These are phyloP conservation scores for Onychostoma macrolepis DNA, from an alignment of 2,113 vertebrate species.

Conservation along the genomic window DNA sequence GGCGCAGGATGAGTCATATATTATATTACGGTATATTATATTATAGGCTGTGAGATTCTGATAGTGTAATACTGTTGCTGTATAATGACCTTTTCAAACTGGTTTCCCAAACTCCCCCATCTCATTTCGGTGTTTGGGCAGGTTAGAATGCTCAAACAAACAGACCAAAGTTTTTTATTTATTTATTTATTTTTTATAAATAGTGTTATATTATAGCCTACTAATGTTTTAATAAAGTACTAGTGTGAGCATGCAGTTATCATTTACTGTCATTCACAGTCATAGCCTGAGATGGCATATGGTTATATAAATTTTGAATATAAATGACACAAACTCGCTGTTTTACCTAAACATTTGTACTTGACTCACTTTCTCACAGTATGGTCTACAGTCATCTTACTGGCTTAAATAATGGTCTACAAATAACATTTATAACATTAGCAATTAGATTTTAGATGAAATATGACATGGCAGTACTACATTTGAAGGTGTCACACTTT, in stretches of 20 bases:
- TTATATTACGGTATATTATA: no score
- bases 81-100: no score
- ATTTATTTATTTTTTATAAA: no score
- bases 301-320: not conserved
- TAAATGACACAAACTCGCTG: not conserved
- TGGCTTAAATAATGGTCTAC: not conserved
- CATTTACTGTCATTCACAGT: not conserved
- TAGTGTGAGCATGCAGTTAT: not conserved
- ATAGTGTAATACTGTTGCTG: no score
- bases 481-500: slow-evolving; percentile 10
- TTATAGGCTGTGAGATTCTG: no score
- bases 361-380: not conserved
- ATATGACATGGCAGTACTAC: not conserved
- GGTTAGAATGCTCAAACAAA: no score
- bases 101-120: no score
- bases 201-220: no score
- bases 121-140: no score
- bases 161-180: no score
- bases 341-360: not conserved
- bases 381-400: not conserved
- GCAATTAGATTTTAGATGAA: not conserved
- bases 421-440: not conserved
- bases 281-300: not conserved
- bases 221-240: no score
- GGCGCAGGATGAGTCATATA: no score